These are phyloP conservation scores for Chlorops oryzae DNA, from an alignment of 1,140 invertebrate genomes.

Conservation along the genomic window DNA sequence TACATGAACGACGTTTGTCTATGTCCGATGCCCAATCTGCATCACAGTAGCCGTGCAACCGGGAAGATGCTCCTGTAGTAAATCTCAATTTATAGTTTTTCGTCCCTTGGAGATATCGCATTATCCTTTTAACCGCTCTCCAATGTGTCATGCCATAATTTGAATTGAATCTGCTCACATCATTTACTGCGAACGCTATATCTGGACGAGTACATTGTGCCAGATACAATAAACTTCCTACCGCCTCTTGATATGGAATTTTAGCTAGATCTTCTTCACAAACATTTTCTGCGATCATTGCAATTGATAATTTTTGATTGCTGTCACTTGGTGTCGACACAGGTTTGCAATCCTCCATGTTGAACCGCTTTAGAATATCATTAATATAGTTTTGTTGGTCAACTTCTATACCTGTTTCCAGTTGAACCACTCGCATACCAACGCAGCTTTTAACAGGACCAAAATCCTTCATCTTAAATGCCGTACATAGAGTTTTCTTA, in stretches of 20 bases:
- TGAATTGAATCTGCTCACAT: slow-evolving; percentile 2
- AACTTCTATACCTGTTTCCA: neutral
- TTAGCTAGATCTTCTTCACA: slow-evolving; percentile 15
- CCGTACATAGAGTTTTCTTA: neutral
- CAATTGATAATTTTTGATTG: slow-evolving; percentile 10
- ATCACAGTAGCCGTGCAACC: neutral
- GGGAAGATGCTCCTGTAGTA: neutral
- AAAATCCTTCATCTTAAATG: slow-evolving; percentile 10
- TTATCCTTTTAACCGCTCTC: slow-evolving; percentile 4
- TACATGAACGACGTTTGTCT: neutral
- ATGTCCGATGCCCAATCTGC: slow-evolving; percentile 6
- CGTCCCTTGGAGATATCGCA: slow-evolving; percentile 13
- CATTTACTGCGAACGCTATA: neutral
- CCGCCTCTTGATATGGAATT: slow-evolving; percentile 32
- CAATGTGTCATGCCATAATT: slow-evolving; percentile 6
- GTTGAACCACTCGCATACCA: slow-evolving; percentile 4
- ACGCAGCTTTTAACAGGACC: slow-evolving; percentile 9
- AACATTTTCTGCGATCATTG: no score
- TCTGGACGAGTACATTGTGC: neutral
- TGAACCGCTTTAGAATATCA: slow-evolving; percentile 16
- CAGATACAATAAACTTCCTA: slow-evolving; percentile 1
- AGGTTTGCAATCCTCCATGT: slow-evolving; percentile 22
- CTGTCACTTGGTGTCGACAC: slow-evolving; percentile 15
- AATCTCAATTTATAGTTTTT: neutral
- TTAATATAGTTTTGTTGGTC: slow-evolving; percentile 14